Evolutionary conservation across 2,888 invertebrate species (phyloP).

Genomic region (Acanthosepion pharaonis): DNA sequence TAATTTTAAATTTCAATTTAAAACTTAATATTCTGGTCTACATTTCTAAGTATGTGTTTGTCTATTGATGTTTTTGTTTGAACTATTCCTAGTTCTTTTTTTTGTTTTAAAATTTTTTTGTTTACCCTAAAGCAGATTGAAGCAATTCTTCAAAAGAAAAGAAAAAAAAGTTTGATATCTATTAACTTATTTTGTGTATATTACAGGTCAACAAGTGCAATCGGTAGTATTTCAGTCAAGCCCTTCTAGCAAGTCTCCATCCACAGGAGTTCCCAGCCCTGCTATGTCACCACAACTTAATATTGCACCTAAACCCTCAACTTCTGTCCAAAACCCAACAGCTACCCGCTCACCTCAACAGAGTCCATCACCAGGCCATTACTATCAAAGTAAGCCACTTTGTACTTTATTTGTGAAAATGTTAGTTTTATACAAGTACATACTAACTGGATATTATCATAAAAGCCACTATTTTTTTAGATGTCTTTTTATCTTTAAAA

Average conservation of each 20-base stretch:
- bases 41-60: too few relatives aligned
- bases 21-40: too few relatives aligned
- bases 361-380: slow-evolving; percentile 52
- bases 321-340: slow-evolving; percentile 53
- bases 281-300: slow-evolving; percentile 53
- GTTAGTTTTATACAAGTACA: not conserved
- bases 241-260: slow-evolving; percentile 58
- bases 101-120: not conserved
- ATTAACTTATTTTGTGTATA: not conserved
- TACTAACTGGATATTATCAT: not conserved
- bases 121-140: not conserved
- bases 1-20: too few relatives aligned
- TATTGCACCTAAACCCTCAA: slow-evolving; percentile 59
- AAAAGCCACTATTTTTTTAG: too few relatives aligned
- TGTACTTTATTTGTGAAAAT: not conserved
- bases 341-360: slow-evolving; percentile 49
- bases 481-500: too few relatives aligned
- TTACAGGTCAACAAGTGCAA: slow-evolving; percentile 54
- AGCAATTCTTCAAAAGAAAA: not conserved
- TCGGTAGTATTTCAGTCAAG: slow-evolving; percentile 63
- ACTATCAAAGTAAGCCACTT: slow-evolving; percentile 53
- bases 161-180: not conserved
- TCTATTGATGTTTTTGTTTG: too few relatives aligned
- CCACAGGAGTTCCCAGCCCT: slow-evolving; percentile 54
- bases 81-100: too few relatives aligned